These are phyloP conservation scores for Merodon equestris DNA, from an alignment of 2,888 invertebrate species.

Conservation along the genomic window DNA sequence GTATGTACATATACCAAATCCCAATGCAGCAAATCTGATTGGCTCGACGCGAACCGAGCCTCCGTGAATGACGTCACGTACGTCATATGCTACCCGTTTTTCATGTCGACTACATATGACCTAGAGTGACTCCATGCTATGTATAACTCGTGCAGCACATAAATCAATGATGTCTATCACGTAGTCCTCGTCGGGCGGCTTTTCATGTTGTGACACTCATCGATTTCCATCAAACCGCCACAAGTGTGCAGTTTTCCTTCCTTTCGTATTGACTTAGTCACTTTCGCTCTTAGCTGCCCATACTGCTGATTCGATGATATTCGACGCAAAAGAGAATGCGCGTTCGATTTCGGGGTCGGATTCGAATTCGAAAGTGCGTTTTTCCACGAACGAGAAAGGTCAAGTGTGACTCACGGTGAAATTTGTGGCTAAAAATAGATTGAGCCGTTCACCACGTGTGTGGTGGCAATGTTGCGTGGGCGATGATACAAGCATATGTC, in stretches of 20 bases:
- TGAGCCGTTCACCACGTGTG: constrained; percentile 1
- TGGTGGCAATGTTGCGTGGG: background rate
- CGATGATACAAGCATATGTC: background rate
- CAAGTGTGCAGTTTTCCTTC: too few species aligned
- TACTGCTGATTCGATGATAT: too few species aligned
- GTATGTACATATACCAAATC: too few species aligned
- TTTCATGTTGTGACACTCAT: background rate
- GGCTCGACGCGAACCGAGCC: constrained; percentile 51
- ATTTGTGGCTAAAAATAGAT: background rate
- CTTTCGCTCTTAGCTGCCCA: too few species aligned
- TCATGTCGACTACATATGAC: too few species aligned
- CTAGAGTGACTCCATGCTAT: too few species aligned
- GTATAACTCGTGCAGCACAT: constrained; percentile 3
- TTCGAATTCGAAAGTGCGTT: constrained; percentile 22
- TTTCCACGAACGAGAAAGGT: constrained; percentile 16
- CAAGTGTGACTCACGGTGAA: constrained; percentile 8
- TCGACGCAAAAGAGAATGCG: too few species aligned
- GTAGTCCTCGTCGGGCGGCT: constrained; percentile 40
- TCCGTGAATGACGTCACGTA: constrained; percentile 66
- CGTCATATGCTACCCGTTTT: too few species aligned
- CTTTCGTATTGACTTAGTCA: too few species aligned
- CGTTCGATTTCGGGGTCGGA: constrained; percentile 11
- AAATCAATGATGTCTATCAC: constrained; percentile 36
- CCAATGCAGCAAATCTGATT: constrained; percentile 46
- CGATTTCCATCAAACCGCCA: too few species aligned